Percentiles rank a stretch among this genome's conserved stretches.
Conservation (phyloP, 2,113 vertebrate genomes). For the Pseudorhombus dupliciocellatus region DNA sequence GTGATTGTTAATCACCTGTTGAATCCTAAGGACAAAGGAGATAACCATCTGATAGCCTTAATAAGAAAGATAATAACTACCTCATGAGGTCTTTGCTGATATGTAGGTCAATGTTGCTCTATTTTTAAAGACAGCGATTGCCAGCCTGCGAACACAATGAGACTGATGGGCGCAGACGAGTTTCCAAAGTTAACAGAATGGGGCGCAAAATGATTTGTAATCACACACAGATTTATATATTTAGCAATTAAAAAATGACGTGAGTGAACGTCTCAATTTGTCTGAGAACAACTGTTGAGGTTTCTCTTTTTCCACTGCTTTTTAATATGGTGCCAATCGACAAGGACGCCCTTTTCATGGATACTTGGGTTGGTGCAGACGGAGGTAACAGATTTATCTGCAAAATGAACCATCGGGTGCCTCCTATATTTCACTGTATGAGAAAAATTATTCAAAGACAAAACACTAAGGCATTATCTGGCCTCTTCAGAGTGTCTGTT, state of each 20-base stretch:
- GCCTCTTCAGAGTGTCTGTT: background rate
- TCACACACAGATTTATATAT: background rate
- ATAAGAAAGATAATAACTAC: slow-evolving; percentile 48
- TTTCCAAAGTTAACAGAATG: slow-evolving; percentile 31
- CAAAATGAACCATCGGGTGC: slow-evolving; percentile 24
- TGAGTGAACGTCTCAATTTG: background rate
- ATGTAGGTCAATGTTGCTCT: slow-evolving; percentile 66
- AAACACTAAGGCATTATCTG: slow-evolving; percentile 39
- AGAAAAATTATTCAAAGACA: slow-evolving; percentile 23
- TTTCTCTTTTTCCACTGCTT: slow-evolving; percentile 8
- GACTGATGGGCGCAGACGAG: slow-evolving; percentile 27
- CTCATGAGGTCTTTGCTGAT: slow-evolving; percentile 43
- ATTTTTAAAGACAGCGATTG: slow-evolving; percentile 61
- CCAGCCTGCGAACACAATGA: slow-evolving; percentile 20
- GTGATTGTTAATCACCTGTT: slow-evolving; percentile 2
- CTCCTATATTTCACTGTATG: slow-evolving; percentile 14
- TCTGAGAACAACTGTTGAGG: background rate
- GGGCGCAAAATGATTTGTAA: slow-evolving; percentile 10
- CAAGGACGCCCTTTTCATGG: slow-evolving; percentile 10
- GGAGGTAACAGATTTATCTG: slow-evolving; percentile 32
- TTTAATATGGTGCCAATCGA: background rate
- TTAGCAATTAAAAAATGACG: background rate
- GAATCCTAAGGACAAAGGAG: slow-evolving; percentile 7
- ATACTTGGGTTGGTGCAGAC: slow-evolving; percentile 13
- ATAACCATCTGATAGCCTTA: slow-evolving; percentile 44